These are phyloP conservation scores for Pangasianodon hypophthalmus DNA, from an alignment of 2,113 vertebrate genomes.

Conservation along the genomic window DNA sequence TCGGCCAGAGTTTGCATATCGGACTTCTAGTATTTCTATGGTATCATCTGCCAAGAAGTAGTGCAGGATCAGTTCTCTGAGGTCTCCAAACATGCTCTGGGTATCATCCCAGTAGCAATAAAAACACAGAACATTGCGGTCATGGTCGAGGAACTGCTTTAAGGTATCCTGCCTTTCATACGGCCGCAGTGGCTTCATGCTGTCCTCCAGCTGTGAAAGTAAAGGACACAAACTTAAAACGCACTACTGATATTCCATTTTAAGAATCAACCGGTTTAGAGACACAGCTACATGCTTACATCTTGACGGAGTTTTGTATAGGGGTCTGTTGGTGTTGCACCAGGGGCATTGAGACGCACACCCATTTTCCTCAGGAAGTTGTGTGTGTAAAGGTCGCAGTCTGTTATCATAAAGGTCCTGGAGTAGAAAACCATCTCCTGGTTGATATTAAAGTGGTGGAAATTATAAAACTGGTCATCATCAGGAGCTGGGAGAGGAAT, in stretches of 20 bases:
- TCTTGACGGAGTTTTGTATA: slow-evolving; percentile 74
- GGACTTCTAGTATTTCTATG: slow-evolving; percentile 82
- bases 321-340: slow-evolving; percentile 75
- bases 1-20: slow-evolving; percentile 77
- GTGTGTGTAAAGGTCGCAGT: slow-evolving; percentile 86
- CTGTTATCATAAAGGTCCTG: slow-evolving; percentile 79
- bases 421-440: slow-evolving; percentile 81
- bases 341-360: slow-evolving; percentile 72
- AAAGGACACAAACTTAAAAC: slow-evolving; percentile 37
- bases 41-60: slow-evolving; percentile 91
- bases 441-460: slow-evolving; percentile 86
- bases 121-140: slow-evolving; percentile 85
- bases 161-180: slow-evolving; percentile 80
- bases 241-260: neutral
- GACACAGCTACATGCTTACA: slow-evolving; percentile 67
- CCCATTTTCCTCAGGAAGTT: slow-evolving; percentile 85
- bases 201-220: slow-evolving; percentile 69
- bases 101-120: slow-evolving; percentile 86
- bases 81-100: slow-evolving; percentile 65
- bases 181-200: slow-evolving; percentile 77
- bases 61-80: slow-evolving; percentile 78
- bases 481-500: slow-evolving; percentile 84
- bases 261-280: neutral
- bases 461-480: slow-evolving; percentile 83
- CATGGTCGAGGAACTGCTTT: slow-evolving; percentile 83